These are phyloP conservation scores for Homalodisca vitripennis DNA, from an alignment of 1,140 invertebrate genomes.

Conservation along the genomic window DNA sequence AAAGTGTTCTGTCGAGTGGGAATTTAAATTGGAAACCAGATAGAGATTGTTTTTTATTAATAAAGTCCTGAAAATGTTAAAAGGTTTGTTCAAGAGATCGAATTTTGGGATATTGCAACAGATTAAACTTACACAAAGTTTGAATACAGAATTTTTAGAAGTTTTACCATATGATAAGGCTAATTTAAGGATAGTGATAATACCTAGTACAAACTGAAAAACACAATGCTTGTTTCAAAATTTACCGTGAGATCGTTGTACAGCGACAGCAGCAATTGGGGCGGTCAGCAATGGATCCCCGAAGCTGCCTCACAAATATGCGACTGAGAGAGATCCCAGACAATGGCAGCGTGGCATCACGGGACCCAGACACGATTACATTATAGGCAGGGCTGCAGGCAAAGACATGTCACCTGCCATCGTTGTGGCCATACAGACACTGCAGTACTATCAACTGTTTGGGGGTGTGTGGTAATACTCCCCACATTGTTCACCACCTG, in stretches of 20 bases:
- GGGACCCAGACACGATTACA: conserved; percentile 88
- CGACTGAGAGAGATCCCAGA: conserved; percentile 96
- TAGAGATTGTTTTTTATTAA: no score
- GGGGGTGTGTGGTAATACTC: conserved; percentile 73
- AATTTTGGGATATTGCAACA: no score
- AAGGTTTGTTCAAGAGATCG: no score
- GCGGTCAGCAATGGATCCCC: conserved; percentile 67
- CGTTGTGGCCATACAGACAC: conserved; percentile 91
- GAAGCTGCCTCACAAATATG: conserved; percentile 88
- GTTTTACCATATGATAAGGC: no score
- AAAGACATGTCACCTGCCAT: conserved; percentile 92
- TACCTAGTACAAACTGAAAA: no score
- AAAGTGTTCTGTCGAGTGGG: no score
- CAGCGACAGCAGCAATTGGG: conserved; percentile 93
- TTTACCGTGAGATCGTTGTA: conserved; percentile 93
- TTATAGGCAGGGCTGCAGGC: conserved; percentile 90
- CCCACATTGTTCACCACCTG: conserved; percentile 93
- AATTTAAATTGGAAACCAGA: no score
- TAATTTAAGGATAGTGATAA: no score
- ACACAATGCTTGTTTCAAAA: no score
- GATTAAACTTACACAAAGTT: no score
- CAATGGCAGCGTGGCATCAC: conserved; percentile 92
- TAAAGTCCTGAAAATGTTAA: no score
- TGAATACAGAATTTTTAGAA: no score
- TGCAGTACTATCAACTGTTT: conserved; percentile 78